Evolutionary conservation across 37 sponge, comb jelly and placozoan genomes (phyloP).

Genomic region (Petrosia ficiformis): DNA sequence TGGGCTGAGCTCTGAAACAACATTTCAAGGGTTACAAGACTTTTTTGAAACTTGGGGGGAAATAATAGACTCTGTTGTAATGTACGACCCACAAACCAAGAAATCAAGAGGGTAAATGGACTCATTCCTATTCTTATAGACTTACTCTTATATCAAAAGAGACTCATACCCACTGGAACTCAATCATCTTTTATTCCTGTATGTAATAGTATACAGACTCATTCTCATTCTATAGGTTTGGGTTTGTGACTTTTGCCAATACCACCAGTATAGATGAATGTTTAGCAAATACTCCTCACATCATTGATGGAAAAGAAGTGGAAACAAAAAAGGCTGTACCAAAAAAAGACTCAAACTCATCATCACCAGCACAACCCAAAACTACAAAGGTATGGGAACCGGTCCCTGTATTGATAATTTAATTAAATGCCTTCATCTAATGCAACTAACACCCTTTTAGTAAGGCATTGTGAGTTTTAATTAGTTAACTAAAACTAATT

Average conservation of each 20-base stretch:
- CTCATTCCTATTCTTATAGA: neutral
- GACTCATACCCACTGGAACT: neutral
- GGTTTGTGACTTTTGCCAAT: slow-evolving; percentile 42
- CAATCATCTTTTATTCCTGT: neutral
- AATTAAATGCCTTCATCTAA: too few relatives aligned
- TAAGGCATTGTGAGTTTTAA: too few relatives aligned
- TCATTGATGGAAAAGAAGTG: slow-evolving; percentile 38
- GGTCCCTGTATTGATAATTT: neutral
- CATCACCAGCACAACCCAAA: neutral
- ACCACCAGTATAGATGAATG: slow-evolving; percentile 11
- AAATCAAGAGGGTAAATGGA: slow-evolving; percentile 33
- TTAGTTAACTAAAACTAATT: too few relatives aligned
- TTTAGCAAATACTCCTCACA: slow-evolving; percentile 27
- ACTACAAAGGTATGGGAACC: slow-evolving; percentile 25
- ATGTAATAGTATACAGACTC: neutral
- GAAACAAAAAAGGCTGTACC: slow-evolving; percentile 63
- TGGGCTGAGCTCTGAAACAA: slow-evolving; percentile 34
- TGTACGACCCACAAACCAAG: slow-evolving; percentile 40
- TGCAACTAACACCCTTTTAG: too few relatives aligned
- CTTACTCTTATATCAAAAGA: neutral
- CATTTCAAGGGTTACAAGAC: slow-evolving; percentile 24
- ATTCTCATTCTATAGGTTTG: slow-evolving; percentile 23
- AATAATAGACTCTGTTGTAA: slow-evolving; percentile 59
- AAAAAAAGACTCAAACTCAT: slow-evolving; percentile 18
- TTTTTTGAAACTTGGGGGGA: slow-evolving; percentile 41